Evolutionary conservation across 2,797 vertebrate species (phyloP), one percentile per base, ranked within the genome.

Genomic region (Alcedo quadribrachys): DNA sequence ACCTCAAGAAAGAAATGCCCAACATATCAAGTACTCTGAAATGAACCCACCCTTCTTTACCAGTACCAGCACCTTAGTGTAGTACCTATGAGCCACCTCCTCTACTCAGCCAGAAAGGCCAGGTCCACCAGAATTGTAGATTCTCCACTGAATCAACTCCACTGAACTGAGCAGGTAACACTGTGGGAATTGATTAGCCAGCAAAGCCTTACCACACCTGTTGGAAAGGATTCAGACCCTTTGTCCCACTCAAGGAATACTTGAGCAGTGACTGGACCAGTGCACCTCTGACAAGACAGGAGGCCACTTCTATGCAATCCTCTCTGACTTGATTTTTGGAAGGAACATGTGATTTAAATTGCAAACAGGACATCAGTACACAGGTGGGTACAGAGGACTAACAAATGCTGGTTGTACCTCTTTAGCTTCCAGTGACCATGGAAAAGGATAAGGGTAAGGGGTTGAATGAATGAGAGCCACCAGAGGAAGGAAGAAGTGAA

Each of bases 11-110:
- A 81, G 80, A 57, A 37, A 62, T 73, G 33, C 13, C 25, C 0
- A 0, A 32, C 30, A n/a, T 33, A 20, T 43, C 22, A 63, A 77
- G 28, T 6, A 5, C 32, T 87, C 27, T 12, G 13, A 62, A 55
- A 62, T n/a, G 51, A 57, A 61, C 15, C 22, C 3, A 9, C 6
- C 24, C 30, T 71, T 73, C 33, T n/a, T 65, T 74, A 28, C 9
- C 32, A 55, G 37, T 6, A 28, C 15, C 35, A 28, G 67, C 42
- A 37, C 8, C 42, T 33, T 20, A 6, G 19, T 20, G 55, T 4
- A 19, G 24, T 3, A 0, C 0, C 3, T 6, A 24, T 12, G 33
- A 42, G 6, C 7, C 5, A 35, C 21, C 30, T 73, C 12, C 58
- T 74, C 48, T 30, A 1, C 12, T 71, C 54, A 60, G 11, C 27